Base-by-base conservation (phyloP, 2,888 invertebrate species). In the Lithodes maja region DNA sequence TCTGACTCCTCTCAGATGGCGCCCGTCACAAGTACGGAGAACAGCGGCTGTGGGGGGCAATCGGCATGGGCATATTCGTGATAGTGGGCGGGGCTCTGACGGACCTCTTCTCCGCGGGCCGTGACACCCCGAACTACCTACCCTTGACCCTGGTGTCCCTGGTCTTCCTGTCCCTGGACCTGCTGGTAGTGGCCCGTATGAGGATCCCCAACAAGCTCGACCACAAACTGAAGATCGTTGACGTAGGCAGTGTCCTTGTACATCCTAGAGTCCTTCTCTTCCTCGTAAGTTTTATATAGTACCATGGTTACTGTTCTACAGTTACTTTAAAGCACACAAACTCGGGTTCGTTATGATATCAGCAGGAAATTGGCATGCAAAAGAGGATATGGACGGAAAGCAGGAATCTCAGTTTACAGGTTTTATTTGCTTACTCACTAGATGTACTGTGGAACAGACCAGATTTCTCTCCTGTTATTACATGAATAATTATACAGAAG, bases 1-100 rank as follows among this genome's bases (percentile, higher is more conserved):
- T 33, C 33, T 33, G 33, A 33, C 33, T 33, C 33, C 33, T 33
- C n/a, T 15, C 93, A 96, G 96, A 96, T 80, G 95, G 96, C 2
- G 95, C 95, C 86, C 95, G 96, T 33, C 95, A 96, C 81, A 94
- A 95, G 53, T 98, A 97, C 93, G 98, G 98, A 0, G 95, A 96
- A 92, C 98, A 98, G 93, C 95, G 98, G 78, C 94, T 98, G 90
- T 98, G 97, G 96, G 98, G 98, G 0, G 96, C 98, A 0, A 94
- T 98, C 1, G 98, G 98, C 0, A 97, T 97, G 96, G 98, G 98
- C 33, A 93, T 96, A 82, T 95, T 97, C 92, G 96, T 97, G 0
- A 94, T 97, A 50, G 93, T 97, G 33, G 95, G 97, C 1, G 98
- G 98, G 0, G 94, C 96, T 17, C 94, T 97, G 1, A 96, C 97